These are phyloP conservation scores for Heliothis subflexa DNA, from an alignment of 1,140 invertebrate species.

Conservation along the genomic window DNA sequence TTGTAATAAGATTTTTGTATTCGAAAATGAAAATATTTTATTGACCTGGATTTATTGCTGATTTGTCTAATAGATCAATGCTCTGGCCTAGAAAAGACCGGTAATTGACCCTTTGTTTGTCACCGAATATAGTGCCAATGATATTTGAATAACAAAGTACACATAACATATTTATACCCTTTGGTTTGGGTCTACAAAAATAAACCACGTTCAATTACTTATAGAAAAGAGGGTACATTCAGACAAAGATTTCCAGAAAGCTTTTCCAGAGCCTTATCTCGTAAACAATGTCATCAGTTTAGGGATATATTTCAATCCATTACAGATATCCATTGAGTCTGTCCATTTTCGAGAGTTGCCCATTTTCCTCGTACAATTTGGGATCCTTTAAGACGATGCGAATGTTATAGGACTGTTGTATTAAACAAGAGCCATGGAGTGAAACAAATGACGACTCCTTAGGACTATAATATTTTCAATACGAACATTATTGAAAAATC, in stretches of 20 bases:
- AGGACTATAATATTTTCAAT: neutral
- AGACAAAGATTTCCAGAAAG: neutral
- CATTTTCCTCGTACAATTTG: neutral
- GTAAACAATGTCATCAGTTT: slow-evolving; percentile 7
- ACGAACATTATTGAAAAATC: neutral
- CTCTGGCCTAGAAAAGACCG: too few relatives aligned
- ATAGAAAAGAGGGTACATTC: too few relatives aligned
- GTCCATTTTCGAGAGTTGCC: slow-evolving; percentile 2
- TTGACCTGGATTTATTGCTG: too few relatives aligned
- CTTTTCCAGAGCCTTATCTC: neutral
- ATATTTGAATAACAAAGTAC: too few relatives aligned
- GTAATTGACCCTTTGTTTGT: too few relatives aligned
- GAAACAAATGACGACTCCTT: neutral
- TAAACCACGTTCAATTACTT: too few relatives aligned
- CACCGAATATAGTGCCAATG: too few relatives aligned
- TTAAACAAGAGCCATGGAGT: slow-evolving; percentile 5
- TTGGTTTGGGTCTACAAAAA: too few relatives aligned
- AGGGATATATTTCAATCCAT: slow-evolving; percentile 29
- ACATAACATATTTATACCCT: too few relatives aligned
- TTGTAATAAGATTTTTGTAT: too few relatives aligned
- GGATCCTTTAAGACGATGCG: slow-evolving; percentile 6
- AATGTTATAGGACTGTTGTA: neutral
- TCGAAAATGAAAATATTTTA: too few relatives aligned
- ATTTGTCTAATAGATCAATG: too few relatives aligned
- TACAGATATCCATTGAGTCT: slow-evolving; percentile 4